Evolutionary conservation across 2,113 vertebrate genomes (phyloP).

Genomic region (Oryzias woworae): DNA sequence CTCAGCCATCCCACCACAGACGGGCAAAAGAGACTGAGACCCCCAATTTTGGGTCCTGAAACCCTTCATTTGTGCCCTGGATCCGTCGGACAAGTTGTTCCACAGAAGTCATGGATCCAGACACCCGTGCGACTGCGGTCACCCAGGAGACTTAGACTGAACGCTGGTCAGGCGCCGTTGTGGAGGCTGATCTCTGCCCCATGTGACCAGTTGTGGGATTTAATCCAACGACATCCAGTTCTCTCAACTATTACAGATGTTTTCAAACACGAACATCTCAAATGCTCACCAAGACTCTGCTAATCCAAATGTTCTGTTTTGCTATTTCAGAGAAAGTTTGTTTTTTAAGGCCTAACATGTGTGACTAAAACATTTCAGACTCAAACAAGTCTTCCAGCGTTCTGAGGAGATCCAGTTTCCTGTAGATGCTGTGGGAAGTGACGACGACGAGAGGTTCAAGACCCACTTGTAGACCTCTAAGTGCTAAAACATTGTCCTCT

Average conservation of each 20-base stretch:
- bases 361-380: constrained; percentile 36
- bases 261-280: neutral
- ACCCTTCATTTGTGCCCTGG: constrained; percentile 71
- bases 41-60: constrained; percentile 69
- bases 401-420: constrained; percentile 58
- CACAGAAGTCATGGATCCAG: constrained; percentile 59
- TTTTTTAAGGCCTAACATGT: constrained; percentile 34
- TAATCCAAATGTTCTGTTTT: too few relatives aligned
- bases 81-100: constrained; percentile 49
- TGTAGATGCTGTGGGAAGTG: constrained; percentile 56
- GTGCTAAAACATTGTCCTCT: constrained; percentile 26
- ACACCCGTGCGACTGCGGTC: constrained; percentile 75
- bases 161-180: constrained; percentile 65
- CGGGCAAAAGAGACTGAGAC: constrained; percentile 57
- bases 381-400: constrained; percentile 35
- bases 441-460: constrained; percentile 48
- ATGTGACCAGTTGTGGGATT: constrained; percentile 60
- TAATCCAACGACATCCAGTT: constrained; percentile 7
- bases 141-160: constrained; percentile 65
- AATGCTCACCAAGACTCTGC: too few relatives aligned
- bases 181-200: constrained; percentile 52
- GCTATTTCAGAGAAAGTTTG: too few relatives aligned
- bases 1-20: constrained; percentile 54
- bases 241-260: neutral
- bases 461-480: constrained; percentile 31